phyloP scores from a whole-genome alignment of 1,140 invertebrate species.

The Tetramorium parvispinum region DNA sequence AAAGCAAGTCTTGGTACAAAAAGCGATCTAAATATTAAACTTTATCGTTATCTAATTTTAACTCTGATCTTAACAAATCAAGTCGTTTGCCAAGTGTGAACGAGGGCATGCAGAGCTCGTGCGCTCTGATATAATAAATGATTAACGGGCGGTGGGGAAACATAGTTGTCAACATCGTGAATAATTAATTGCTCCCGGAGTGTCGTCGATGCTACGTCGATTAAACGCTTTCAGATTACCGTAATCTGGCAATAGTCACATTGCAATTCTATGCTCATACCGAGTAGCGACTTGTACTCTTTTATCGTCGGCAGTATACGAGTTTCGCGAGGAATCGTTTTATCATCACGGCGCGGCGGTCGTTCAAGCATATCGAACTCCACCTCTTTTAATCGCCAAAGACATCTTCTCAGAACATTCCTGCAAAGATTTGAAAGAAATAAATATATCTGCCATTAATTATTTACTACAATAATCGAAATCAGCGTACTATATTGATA shows the following conservation, averaged over 20 bases:
- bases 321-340: constrained; percentile 51
- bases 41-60: neutral
- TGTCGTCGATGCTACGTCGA: constrained; percentile 28
- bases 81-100: constrained; percentile 30
- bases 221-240: constrained; percentile 61
- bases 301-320: constrained; percentile 24
- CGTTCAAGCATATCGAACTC: constrained; percentile 43
- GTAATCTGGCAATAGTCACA: constrained; percentile 41
- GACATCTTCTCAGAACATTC: constrained; percentile 39
- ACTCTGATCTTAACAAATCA: constrained; percentile 20
- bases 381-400: neutral
- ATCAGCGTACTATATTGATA: neutral
- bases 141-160: constrained; percentile 45
- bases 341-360: constrained; percentile 47
- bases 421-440: neutral
- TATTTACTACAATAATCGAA: neutral
- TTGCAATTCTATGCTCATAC: constrained; percentile 26
- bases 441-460: neutral
- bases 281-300: neutral
- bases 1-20: neutral
- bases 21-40: constrained; percentile 18
- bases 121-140: constrained; percentile 50
- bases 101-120: neutral
- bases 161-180: constrained; percentile 42
- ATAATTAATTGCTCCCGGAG: constrained; percentile 34